These are phyloP conservation scores for Pristionchus maxplancki DNA, from an alignment of 2,888 invertebrate species.

Conservation along the genomic window DNA sequence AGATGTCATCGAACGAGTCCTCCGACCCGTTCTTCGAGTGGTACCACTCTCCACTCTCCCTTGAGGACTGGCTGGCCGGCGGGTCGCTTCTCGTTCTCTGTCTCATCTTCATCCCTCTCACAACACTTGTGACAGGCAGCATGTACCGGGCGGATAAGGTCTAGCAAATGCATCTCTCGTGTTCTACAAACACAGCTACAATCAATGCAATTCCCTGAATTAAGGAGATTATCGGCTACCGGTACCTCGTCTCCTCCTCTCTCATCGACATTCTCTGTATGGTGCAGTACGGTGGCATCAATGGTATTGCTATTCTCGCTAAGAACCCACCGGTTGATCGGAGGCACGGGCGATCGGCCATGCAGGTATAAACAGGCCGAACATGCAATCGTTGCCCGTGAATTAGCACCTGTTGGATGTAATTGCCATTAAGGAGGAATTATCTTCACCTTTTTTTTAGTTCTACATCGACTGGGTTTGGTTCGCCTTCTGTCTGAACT, in stretches of 20 bases:
- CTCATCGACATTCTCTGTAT: conserved; percentile 24
- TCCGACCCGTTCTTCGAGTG: conserved; percentile 28
- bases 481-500: conserved; percentile 39
- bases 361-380: conserved; percentile 10
- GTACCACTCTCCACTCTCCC: conserved; percentile 24
- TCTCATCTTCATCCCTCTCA: conserved; percentile 48
- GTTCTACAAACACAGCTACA: not conserved
- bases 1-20: not conserved
- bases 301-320: conserved; percentile 28
- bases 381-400: no score
- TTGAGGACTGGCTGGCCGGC: conserved; percentile 34
- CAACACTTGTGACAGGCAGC: not conserved
- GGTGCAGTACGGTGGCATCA: conserved; percentile 5
- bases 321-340: not conserved
- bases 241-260: conserved; percentile 24
- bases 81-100: conserved; percentile 16
- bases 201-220: no score
- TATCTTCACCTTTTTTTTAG: no score
- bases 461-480: conserved; percentile 49
- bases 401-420: no score
- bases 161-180: not conserved
- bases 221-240: conserved; percentile 47
- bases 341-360: not conserved
- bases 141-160: conserved; percentile 45
- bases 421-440: no score